Evolutionary conservation across 2,113 vertebrate genomes (phyloP).

Genomic region (Danionella cerebrum): DNA sequence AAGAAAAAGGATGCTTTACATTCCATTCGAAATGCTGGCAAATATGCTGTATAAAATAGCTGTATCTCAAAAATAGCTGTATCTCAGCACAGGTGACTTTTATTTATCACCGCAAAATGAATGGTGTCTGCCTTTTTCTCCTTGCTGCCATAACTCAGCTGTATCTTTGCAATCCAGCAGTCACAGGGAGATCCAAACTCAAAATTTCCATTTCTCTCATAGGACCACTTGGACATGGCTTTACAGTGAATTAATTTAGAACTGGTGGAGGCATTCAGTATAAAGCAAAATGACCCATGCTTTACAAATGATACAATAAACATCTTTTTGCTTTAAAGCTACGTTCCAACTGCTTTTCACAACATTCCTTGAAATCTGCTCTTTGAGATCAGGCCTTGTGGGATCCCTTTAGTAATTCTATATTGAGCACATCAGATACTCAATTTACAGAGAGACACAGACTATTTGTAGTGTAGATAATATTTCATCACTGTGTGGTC

Average conservation of each 20-base stretch:
- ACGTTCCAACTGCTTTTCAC: not conserved
- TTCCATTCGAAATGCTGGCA: slow-evolving; percentile 27
- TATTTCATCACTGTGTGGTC: slow-evolving; percentile 15
- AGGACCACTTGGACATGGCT: not conserved
- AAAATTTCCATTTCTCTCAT: too few species aligned
- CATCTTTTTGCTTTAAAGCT: too few species aligned
- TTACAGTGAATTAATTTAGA: too few species aligned
- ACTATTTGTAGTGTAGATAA: slow-evolving; percentile 17
- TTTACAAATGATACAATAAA: too few species aligned
- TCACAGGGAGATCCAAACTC: slow-evolving; percentile 7
- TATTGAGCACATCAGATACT: not conserved
- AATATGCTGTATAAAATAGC: slow-evolving; percentile 13
- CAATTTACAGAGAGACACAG: not conserved
- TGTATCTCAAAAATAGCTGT: slow-evolving; percentile 23
- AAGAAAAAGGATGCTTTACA: slow-evolving; percentile 23
- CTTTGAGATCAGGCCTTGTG: not conserved
- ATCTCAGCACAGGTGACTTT: slow-evolving; percentile 32
- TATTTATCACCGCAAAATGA: slow-evolving; percentile 30
- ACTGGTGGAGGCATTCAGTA: too few species aligned
- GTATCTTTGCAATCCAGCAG: slow-evolving; percentile 13
- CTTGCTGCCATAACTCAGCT: slow-evolving; percentile 22
- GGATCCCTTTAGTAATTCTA: slow-evolving; percentile 13
- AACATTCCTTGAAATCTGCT: not conserved
- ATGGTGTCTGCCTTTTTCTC: slow-evolving; percentile 24
- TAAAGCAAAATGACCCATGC: too few species aligned